Conservation (phyloP, 2,888 invertebrate genomes). For the Platycheirus albimanus region DNA sequence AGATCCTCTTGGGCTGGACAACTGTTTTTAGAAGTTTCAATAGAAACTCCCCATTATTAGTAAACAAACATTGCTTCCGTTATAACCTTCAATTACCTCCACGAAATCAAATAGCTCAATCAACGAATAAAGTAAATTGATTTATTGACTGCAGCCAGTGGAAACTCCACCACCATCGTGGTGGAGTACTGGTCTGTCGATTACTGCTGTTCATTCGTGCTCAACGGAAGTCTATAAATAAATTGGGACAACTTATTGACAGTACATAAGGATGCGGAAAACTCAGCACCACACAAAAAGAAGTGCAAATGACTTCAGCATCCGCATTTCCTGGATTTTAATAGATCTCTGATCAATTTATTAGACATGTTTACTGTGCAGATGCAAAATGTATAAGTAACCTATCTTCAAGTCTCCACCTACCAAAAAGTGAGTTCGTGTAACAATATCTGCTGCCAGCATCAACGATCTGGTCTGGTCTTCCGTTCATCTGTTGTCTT, state of each 20-base stretch:
- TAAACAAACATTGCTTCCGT: not conserved
- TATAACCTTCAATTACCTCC: not conserved
- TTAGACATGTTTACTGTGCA: not conserved
- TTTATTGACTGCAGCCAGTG: conserved; percentile 35
- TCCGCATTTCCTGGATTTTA: conserved; percentile 37
- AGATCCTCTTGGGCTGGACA: too few relatives aligned
- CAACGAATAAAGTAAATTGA: conserved; percentile 14
- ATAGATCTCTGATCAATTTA: conserved; percentile 35
- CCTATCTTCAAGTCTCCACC: conserved; percentile 12
- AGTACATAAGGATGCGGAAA: not conserved
- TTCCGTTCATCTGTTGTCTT: too few relatives aligned
- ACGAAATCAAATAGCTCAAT: not conserved
- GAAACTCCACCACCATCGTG: not conserved
- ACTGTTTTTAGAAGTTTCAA: too few relatives aligned
- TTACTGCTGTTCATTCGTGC: conserved; percentile 30
- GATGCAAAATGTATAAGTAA: conserved; percentile 9
- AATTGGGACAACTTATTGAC: conserved; percentile 58
- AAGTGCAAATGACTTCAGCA: conserved; percentile 6
- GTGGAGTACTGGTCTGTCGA: too few relatives aligned
- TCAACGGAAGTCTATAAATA: conserved; percentile 37
- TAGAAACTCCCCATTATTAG: too few relatives aligned
- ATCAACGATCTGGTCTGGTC: too few relatives aligned
- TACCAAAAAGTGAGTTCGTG: conserved; percentile 19
- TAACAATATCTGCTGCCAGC: not conserved
- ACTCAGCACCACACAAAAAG: not conserved